Evolutionary conservation across 64 coral and sea anemone species (phyloP).

Genomic region (Cladopsammia gracilis): DNA sequence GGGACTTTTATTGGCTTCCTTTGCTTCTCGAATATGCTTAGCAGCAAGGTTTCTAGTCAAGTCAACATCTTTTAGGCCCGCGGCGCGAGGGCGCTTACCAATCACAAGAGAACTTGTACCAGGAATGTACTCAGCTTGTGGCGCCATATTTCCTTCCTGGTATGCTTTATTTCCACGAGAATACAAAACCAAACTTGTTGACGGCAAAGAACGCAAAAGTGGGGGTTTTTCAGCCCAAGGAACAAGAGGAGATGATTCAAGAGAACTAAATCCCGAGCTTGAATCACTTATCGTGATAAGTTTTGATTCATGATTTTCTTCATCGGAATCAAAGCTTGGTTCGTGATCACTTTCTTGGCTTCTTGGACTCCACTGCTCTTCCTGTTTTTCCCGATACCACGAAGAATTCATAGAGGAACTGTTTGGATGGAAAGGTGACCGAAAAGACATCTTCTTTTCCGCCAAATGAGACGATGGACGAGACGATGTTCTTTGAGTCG

Average conservation of each 20-base stretch:
- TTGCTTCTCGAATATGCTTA: slow-evolving; percentile 69
- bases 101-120: slow-evolving; percentile 73
- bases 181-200: not conserved
- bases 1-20: slow-evolving; percentile 67
- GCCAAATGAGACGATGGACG: too few relatives aligned
- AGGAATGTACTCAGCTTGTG: not conserved
- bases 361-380: slow-evolving; percentile 51
- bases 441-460: not conserved
- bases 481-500: too few relatives aligned
- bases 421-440: not conserved
- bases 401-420: slow-evolving; percentile 30
- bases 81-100: slow-evolving; percentile 56
- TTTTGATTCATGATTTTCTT: slow-evolving; percentile 53
- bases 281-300: not conserved
- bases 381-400: slow-evolving; percentile 62
- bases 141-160: not conserved
- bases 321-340: slow-evolving; percentile 62
- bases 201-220: not conserved
- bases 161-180: not conserved
- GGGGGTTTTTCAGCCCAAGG: not conserved
- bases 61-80: slow-evolving; percentile 83
- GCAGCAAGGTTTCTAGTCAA: slow-evolving; percentile 68
- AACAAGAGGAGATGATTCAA: not conserved
- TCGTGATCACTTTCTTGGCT: slow-evolving; percentile 67
- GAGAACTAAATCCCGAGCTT: not conserved